These are phyloP conservation scores for Podiceps cristatus DNA, from an alignment of 2,113 vertebrate genomes.

Conservation along the genomic window DNA sequence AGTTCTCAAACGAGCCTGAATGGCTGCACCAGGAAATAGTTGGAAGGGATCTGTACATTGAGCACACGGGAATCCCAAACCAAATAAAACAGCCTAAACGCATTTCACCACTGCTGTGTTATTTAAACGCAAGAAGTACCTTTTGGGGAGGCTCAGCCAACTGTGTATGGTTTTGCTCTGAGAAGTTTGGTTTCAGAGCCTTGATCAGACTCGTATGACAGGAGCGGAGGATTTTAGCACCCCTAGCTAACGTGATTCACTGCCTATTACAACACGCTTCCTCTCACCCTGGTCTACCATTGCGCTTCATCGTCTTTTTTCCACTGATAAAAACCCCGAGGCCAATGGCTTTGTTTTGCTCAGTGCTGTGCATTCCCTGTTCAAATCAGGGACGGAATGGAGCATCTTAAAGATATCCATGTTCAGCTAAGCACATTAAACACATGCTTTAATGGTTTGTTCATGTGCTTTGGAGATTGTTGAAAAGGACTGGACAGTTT, in stretches of 20 bases:
- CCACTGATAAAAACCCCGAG: not conserved
- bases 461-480: not conserved
- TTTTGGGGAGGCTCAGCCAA: not conserved
- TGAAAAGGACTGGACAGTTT: not conserved
- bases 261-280: constrained; percentile 37
- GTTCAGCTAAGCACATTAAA: not conserved
- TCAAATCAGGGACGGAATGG: not conserved
- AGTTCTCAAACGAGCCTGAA: constrained; percentile 14
- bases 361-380: not conserved
- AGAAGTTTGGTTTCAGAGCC: constrained; percentile 27
- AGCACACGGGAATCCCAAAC: not conserved
- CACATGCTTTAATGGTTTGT: not conserved
- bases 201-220: constrained; percentile 60
- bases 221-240: constrained; percentile 46
- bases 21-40: constrained; percentile 41
- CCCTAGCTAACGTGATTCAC: constrained; percentile 41
- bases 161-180: constrained; percentile 21
- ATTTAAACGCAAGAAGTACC: not conserved
- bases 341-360: constrained; percentile 37
- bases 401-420: not conserved
- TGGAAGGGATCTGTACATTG: constrained; percentile 18
- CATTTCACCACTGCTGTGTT: not conserved
- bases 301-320: constrained; percentile 13
- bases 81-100: constrained; percentile 17
- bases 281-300: constrained; percentile 13